Evolutionary conservation across 2,888 invertebrate genomes (phyloP), one percentile per base, ranked within the genome.

Genomic region (Drosophila anceps): DNA sequence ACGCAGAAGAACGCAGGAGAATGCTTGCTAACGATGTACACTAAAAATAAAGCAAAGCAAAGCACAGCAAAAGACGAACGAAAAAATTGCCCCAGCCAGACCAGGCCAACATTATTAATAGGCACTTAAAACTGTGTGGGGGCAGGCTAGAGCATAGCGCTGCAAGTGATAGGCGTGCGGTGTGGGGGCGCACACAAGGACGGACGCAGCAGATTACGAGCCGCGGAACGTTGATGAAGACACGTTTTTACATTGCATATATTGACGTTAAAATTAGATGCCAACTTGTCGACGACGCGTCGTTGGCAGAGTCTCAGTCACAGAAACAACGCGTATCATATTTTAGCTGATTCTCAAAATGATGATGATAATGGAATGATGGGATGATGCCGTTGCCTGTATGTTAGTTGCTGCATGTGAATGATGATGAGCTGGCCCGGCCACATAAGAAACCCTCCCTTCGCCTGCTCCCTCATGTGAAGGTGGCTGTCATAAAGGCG

Each of bases 251-350:
- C 88, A 85, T 85, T 85, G 76, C 80, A 79, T 88, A 77, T 85
- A 85, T 88, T 85, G 88, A 88, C 88, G 83, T 88, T 88, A 85
- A 85, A 85, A 85, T 85, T 85, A 88, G 84, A 85, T 81, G 84
- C 75, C 84, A 85, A 85, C 85, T 88, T 85, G 84, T 83, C 85
- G 83, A 69, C 68, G 74, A 61, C 68, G 70, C 69, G 79, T 74
- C 71, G 72, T 55, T 55, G 67, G 51, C 61, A 51, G 46, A 24
- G 69, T 63, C 62, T 53, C 63, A 53, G 64, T 46, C 53, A 41
- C 61, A 61, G 72, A 73, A 85, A 88, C 88, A 84, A 79, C 77
- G 75, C 72, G 86, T 85, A 88, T 88, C 84, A 83, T 85, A 85
- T 85, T 85, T 85, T 84, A 83, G 79, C 76, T 54, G 46, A 67